These are phyloP conservation scores for Xylocopa sonorina DNA, from an alignment of 1,140 invertebrate species.

Conservation along the genomic window DNA sequence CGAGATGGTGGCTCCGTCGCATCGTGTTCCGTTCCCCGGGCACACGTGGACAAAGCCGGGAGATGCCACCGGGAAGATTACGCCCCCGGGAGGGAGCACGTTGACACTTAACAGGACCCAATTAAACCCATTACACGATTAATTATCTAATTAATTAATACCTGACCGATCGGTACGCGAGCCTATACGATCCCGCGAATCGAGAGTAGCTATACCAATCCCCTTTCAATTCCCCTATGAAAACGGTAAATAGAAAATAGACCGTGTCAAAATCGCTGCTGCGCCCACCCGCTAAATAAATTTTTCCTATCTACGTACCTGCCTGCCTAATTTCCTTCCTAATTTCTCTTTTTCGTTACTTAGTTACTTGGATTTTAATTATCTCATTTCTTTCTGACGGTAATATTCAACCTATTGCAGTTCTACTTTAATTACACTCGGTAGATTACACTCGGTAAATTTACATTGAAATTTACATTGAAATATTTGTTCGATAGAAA, in stretches of 20 bases:
- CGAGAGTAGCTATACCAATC: background rate
- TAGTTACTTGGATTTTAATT: no score
- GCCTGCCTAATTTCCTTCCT: no score
- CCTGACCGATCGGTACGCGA: slow-evolving; percentile 56
- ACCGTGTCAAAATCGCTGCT: slow-evolving; percentile 49
- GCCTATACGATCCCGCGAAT: slow-evolving; percentile 41
- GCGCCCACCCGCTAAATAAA: slow-evolving; percentile 26
- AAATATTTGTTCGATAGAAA: no score
- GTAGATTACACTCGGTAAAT: no score
- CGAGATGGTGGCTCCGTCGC: slow-evolving; percentile 35
- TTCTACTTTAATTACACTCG: no score
- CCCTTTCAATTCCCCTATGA: background rate
- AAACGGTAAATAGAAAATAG: slow-evolving; percentile 37
- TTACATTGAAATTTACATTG: no score
- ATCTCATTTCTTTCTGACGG: no score
- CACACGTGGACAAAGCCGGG: slow-evolving; percentile 54
- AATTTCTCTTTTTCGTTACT: no score
- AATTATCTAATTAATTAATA: slow-evolving; percentile 82
- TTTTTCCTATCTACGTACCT: slow-evolving; percentile 8
- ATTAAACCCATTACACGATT: slow-evolving; percentile 81
- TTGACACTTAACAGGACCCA: slow-evolving; percentile 81
- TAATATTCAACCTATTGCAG: no score
- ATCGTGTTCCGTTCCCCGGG: slow-evolving; percentile 27
- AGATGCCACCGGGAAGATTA: slow-evolving; percentile 77
- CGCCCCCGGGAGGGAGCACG: slow-evolving; percentile 56